These are phyloP conservation scores for Pyrrhia umbra DNA, from an alignment of 2,888 invertebrate genomes.

Conservation along the genomic window DNA sequence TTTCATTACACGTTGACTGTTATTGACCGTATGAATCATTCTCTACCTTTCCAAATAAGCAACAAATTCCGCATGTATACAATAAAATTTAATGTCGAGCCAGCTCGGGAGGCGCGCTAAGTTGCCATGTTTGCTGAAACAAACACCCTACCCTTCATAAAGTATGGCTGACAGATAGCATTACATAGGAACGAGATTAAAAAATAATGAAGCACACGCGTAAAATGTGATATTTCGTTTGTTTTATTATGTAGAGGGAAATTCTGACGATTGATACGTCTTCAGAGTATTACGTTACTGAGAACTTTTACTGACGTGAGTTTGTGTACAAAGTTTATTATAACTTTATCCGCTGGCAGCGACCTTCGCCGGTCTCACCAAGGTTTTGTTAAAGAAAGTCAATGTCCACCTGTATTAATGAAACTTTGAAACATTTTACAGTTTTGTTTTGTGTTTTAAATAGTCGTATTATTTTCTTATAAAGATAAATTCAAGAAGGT, in stretches of 20 bases:
- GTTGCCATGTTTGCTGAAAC: conserved; percentile 38
- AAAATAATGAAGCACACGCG: conserved; percentile 46
- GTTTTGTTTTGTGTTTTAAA: not conserved
- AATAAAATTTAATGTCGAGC: conserved; percentile 38
- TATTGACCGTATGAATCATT: no score
- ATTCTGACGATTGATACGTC: conserved; percentile 16
- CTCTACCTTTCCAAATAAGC: no score
- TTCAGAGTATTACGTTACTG: conserved; percentile 26
- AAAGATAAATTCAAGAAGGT: not conserved
- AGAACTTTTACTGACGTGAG: conserved; percentile 22
- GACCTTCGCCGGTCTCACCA: conserved; percentile 22
- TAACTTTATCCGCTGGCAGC: conserved; percentile 22
- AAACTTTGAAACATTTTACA: not conserved
- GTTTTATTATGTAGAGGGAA: conserved; percentile 17
- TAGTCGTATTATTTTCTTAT: not conserved
- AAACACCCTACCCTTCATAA: conserved; percentile 53
- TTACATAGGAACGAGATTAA: conserved; percentile 54
- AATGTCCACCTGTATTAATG: conserved; percentile 5
- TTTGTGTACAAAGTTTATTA: conserved; percentile 11
- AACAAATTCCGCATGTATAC: conserved; percentile 9
- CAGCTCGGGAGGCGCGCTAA: conserved; percentile 8
- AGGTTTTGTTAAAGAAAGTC: conserved; percentile 15
- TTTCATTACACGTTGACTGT: not conserved
- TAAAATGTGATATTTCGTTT: conserved; percentile 32
- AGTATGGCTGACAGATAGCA: conserved; percentile 56